Conservation (phyloP, 2,113 vertebrate species). For the Lamprotornis superbus region DNA sequence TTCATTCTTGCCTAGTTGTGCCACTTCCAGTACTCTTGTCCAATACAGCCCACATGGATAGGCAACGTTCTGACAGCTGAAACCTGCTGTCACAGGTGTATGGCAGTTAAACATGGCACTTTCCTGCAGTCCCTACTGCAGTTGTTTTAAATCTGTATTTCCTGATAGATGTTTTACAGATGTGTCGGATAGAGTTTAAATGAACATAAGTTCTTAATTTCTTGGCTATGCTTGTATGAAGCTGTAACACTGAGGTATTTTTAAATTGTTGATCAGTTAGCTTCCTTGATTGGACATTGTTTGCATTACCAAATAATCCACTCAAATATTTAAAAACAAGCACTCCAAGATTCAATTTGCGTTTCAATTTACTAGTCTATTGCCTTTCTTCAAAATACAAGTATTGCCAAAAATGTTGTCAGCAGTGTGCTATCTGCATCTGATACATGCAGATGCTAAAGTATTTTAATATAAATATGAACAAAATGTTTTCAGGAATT, state of each 20-base stretch:
- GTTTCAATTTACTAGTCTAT: not conserved
- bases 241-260: not conserved
- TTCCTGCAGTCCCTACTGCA: not conserved
- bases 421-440: not conserved
- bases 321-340: not conserved
- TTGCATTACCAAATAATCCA: not conserved
- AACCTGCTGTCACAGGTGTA: not conserved
- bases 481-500: not conserved
- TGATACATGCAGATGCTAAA: not conserved
- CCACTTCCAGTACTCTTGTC: not conserved
- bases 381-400: not conserved
- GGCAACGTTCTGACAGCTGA: not conserved
- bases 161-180: not conserved
- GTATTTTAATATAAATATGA: not conserved
- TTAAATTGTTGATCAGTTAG: not conserved
- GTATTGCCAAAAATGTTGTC: not conserved
- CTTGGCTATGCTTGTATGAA: not conserved
- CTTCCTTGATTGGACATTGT: not conserved
- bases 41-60: not conserved
- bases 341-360: not conserved
- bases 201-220: fast-evolving
- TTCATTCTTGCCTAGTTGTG: not conserved
- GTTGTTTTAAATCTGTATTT: not conserved
- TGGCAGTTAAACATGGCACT: not conserved
- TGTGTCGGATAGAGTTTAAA: not conserved